Conservation (phyloP, 2,113 vertebrate species). For the Eretmochelys imbricata region DNA sequence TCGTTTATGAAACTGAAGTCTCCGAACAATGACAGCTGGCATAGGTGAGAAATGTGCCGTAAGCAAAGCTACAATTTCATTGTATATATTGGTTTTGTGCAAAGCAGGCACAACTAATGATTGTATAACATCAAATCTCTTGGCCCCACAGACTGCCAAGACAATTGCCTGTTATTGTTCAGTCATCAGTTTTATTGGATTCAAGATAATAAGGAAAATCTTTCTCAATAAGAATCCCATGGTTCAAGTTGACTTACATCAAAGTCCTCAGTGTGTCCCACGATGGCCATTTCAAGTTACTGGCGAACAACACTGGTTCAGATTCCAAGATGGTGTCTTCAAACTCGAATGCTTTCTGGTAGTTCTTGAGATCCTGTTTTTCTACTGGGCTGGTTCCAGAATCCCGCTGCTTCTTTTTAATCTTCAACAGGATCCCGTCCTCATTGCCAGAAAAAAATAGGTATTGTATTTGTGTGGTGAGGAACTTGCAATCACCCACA, state of each 20-base stretch:
- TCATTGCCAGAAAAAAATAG: background rate
- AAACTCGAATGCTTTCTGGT: fast-evolving
- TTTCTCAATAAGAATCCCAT: background rate
- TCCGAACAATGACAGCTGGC: background rate
- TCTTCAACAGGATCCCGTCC: background rate
- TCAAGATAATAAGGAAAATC: background rate
- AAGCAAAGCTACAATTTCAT: background rate
- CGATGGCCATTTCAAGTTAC: background rate
- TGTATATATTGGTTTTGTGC: background rate
- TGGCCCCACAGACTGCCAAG: background rate
- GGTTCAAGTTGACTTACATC: background rate
- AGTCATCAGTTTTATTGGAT: background rate
- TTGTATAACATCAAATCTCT: background rate
- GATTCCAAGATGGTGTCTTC: background rate
- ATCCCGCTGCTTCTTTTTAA: background rate
- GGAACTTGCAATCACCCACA: background rate
- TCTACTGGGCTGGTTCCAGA: background rate
- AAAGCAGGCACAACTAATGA: background rate
- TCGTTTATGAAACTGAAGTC: background rate
- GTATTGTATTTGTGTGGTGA: background rate
- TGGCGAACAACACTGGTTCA: background rate
- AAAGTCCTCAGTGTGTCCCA: background rate
- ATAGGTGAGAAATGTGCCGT: background rate
- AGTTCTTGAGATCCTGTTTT: background rate
- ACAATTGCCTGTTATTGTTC: background rate